Evolutionary conservation across 2,113 vertebrate species (phyloP).

Genomic region (Perca fluviatilis): DNA sequence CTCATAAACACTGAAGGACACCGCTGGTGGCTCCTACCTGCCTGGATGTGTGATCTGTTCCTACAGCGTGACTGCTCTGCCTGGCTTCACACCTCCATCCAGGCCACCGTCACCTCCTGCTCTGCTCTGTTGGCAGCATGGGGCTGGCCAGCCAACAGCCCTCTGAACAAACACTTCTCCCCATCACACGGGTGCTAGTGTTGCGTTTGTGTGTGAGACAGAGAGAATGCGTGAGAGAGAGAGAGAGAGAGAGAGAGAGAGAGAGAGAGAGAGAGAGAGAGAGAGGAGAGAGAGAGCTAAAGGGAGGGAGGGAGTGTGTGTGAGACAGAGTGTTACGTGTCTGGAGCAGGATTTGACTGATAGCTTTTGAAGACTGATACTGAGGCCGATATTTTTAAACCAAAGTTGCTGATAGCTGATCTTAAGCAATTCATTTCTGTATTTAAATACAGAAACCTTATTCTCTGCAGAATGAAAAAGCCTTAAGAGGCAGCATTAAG

Average conservation of each 20-base stretch:
- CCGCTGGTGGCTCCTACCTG: conserved; percentile 36
- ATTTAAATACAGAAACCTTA: background rate
- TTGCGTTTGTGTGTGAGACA: conserved; percentile 9
- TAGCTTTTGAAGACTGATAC: conserved; percentile 25
- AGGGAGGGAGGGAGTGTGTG: conserved; percentile 7
- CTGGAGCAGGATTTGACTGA: conserved; percentile 36
- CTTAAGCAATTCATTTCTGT: background rate
- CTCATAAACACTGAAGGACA: background rate
- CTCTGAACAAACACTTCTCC: conserved; percentile 67
- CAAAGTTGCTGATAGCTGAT: background rate
- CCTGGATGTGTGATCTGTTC: conserved; percentile 22
- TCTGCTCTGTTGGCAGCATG: conserved; percentile 46
- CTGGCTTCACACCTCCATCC: conserved; percentile 44
- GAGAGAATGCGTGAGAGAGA: background rate
- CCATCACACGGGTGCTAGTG: conserved; percentile 47
- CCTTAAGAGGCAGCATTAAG: background rate
- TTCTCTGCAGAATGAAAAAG: background rate
- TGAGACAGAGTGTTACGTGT: conserved; percentile 15
- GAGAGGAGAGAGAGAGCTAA: background rate
- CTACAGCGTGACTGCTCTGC: conserved; percentile 21
- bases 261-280: background rate
- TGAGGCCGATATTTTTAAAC: conserved; percentile 26
- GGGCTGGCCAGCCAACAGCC: conserved; percentile 45
- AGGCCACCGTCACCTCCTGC: conserved; percentile 40
- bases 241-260: background rate